A percentile compares a stretch with the other conserved stretches of the same genome.
Evolutionary conservation across 2,113 vertebrate species (phyloP).

Genomic region (Nansenia antarctica): DNA sequence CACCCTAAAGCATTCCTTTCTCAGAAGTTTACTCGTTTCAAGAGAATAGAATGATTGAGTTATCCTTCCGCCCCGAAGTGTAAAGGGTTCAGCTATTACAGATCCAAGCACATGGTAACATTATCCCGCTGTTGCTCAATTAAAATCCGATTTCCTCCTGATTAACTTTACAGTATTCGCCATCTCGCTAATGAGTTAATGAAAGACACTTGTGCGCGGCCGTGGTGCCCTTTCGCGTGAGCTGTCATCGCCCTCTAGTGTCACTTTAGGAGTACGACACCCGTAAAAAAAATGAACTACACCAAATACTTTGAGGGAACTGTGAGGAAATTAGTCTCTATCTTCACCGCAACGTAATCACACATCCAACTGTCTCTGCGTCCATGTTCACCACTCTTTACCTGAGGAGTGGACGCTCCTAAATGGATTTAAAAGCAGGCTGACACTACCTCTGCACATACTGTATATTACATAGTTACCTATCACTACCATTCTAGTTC

Average conservation of each 20-base stretch:
- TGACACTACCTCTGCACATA: too few species aligned
- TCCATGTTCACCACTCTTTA: too few species aligned
- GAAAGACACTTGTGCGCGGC: not conserved
- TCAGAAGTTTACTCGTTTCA: conserved; percentile 1
- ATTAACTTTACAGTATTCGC: not conserved
- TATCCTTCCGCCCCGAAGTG: not conserved
- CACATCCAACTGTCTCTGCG: too few species aligned
- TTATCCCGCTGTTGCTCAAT: conserved; percentile 10
- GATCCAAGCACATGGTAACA: not conserved
- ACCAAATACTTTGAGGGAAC: too few species aligned
- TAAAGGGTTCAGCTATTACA: not conserved
- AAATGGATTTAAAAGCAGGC: too few species aligned
- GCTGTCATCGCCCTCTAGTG: conserved; percentile 20
- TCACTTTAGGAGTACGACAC: not conserved
- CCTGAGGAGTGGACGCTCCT: too few species aligned
- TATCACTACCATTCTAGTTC: too few species aligned
- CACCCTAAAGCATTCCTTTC: not conserved
- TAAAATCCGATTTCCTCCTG: not conserved
- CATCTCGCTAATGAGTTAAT: not conserved
- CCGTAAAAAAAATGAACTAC: not conserved
- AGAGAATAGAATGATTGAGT: not conserved
- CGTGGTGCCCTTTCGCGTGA: not conserved
- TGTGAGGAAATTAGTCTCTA: too few species aligned
- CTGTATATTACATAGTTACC: too few species aligned
- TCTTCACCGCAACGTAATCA: too few species aligned